Percentiles rank a stretch among this genome's conserved stretches.
Conservation (phyloP, 2,113 vertebrate species). For the Lophura nycthemera region DNA sequence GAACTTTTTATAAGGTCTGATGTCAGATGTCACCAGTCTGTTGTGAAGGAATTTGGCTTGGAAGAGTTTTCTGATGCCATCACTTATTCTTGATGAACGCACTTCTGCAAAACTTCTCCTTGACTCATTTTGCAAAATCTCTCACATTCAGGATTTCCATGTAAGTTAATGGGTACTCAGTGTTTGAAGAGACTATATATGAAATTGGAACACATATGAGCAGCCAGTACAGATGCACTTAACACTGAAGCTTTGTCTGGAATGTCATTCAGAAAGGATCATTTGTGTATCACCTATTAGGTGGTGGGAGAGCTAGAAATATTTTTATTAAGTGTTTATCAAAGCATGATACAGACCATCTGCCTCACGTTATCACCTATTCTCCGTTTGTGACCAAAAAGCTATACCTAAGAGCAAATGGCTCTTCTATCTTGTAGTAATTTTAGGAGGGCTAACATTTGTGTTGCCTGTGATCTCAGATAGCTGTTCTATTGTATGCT, state of each 20-base stretch:
- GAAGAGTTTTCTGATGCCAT: not conserved
- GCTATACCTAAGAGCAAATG: not conserved
- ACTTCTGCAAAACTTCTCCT: not conserved
- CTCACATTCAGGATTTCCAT: not conserved
- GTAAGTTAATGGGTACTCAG: not conserved
- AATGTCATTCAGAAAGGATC: not conserved
- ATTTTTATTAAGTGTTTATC: conserved; percentile 52
- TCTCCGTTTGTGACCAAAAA: not conserved
- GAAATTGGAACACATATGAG: not conserved
- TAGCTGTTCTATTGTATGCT: not conserved
- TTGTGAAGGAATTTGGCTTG: not conserved
- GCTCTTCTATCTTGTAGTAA: not conserved
- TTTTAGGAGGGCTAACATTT: not conserved
- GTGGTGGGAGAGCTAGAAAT: not conserved
- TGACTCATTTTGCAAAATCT: not conserved
- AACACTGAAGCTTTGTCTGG: not conserved
- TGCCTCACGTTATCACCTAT: conserved; percentile 9
- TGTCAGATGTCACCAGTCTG: not conserved
- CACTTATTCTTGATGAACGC: not conserved
- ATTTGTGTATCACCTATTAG: not conserved
- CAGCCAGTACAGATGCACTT: not conserved
- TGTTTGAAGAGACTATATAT: not conserved
- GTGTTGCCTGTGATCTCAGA: not conserved
- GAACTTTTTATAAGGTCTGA: not conserved
- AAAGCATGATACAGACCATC: conserved; percentile 2